Base-by-base conservation (phyloP, 2,888 invertebrate genomes). In the Blastobasis lacticolella region DNA sequence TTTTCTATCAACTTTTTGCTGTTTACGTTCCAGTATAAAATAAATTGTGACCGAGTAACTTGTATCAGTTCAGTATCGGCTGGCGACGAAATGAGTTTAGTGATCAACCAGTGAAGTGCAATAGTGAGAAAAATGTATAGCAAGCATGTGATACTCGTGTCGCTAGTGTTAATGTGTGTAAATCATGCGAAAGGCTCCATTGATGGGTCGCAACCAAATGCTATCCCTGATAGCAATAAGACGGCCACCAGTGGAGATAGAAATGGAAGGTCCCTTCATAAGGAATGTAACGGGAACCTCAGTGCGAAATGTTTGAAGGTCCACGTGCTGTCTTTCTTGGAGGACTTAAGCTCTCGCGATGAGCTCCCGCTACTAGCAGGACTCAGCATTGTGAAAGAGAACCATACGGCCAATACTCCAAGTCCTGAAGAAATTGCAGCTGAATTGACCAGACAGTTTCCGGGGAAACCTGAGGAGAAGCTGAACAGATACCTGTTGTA, bases 241-340 rank as follows among this genome's bases (percentile, higher is more conserved):
- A 57, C 55, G 36, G 58, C 57, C 23, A 50, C 51, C 1, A 58
- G 52, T 42, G 67, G 73, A 0, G 78, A 80, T 42, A 61, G 88
- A 55, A 64, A 73, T n/a, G 85, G 85, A 38, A 69, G 83, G 37
- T 72, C 77, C 0, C 54, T 88, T 37, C 78, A 84, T 37, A 87
- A 82, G 54, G 88, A 88, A 61, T 88, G 88, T 57, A 79, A 71
- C 44, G 78, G 74, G 45, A 71, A 75, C 38, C 61, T 88, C 0
- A 94, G 92, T 71, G 88, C 92, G 37, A 93, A 94, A 69, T 95
- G 95, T 68, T 79, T 95, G 43, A 95, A 95, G 71, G 83, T 95
- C 56, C 94, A 95, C 64, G 91, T 94, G 46, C 90, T 94, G 1
- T 93, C 93, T 5, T 91, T 95, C 66, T 88, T 95, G 57, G 95